Evolutionary conservation across 2,113 vertebrate genomes (phyloP), one percentile per base, ranked within the genome.

Genomic region (Neodon shergylaensis): DNA sequence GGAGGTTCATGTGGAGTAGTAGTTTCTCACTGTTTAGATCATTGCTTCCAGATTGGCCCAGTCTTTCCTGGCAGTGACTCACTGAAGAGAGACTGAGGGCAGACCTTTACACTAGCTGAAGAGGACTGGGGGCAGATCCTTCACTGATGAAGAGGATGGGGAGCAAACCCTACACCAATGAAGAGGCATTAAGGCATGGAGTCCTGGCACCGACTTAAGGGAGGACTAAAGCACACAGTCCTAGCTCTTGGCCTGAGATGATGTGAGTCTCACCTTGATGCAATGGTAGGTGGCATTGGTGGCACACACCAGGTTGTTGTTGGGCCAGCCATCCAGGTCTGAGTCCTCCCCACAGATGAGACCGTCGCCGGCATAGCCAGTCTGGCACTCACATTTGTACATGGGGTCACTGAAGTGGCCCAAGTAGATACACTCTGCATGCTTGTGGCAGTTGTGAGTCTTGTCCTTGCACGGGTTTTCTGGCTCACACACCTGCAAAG

Each of bases 311-410:
- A 99, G 98, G 97, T 99, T 99, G 68, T 99, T 98, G 97, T 99
- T 99, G 94, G 99, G 99, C 99, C 99, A 99, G 52, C 99, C 99
- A 52, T 99, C 99, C 98, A 99, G 98, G 98, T 99, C 99, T 0
- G 99, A 99, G 98, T 99, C 99, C 96, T 99, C 99, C 21, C 99
- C 99, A 19, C 99, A 99, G 96, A 99, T 98, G 96, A 98, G 99
- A 63, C 99, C 99, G 24, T 99, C 99, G 0, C 99, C 99, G 3
- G 99, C 99, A 10, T 99, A 99, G 70, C 99, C 99, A 0, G 99
- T 99, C 91, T 98, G 98, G 94, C 99, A 99, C 96, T 99, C 99
- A 47, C 99, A 99, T 96, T 99, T 99, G 98, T 99, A 99, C 99
- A 99, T 99, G 8, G 99, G 99, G 82, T 99, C 99, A 44, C 99